Evolutionary conservation across 2,113 vertebrate genomes (phyloP).

Genomic region (Cynopterus brachyotis): DNA sequence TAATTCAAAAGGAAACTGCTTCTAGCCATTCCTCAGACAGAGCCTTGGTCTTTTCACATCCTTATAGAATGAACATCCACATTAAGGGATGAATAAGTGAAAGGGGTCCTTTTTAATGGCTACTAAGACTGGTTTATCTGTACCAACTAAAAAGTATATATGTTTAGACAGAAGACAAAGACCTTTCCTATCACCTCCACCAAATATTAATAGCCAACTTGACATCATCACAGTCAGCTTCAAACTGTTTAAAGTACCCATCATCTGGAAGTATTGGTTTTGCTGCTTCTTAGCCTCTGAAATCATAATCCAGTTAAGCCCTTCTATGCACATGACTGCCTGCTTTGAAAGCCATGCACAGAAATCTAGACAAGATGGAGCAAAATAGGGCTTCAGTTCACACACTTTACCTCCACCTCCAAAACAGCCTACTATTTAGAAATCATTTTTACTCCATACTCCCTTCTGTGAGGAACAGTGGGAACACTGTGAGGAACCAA

Average conservation of each 20-base stretch:
- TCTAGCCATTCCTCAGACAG: not conserved
- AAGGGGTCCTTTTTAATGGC: not conserved
- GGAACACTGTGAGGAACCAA: slow-evolving; percentile 22
- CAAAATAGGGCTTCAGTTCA: not conserved
- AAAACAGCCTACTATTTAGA: slow-evolving; percentile 58
- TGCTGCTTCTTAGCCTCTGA: not conserved
- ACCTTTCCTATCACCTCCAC: slow-evolving; percentile 10
- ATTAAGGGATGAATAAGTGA: not conserved
- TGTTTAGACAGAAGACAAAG: not conserved
- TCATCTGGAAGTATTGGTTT: not conserved
- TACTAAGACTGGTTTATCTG: not conserved
- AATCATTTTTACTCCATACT: slow-evolving; percentile 42
- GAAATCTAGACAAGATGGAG: not conserved
- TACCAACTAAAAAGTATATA: not conserved
- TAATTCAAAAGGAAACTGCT: slow-evolving; percentile 26
- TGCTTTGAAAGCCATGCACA: not conserved
- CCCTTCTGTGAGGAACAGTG: slow-evolving; percentile 55
- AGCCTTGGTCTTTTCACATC: not conserved
- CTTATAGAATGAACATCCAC: not conserved
- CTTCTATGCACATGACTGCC: not conserved
- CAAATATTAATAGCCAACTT: slow-evolving; percentile 24
- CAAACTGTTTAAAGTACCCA: not conserved
- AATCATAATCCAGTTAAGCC: not conserved
- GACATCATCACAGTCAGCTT: not conserved
- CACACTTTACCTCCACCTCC: not conserved